Evolutionary conservation across 2,113 vertebrate genomes (phyloP).

Genomic region (Manacus vitellinus): DNA sequence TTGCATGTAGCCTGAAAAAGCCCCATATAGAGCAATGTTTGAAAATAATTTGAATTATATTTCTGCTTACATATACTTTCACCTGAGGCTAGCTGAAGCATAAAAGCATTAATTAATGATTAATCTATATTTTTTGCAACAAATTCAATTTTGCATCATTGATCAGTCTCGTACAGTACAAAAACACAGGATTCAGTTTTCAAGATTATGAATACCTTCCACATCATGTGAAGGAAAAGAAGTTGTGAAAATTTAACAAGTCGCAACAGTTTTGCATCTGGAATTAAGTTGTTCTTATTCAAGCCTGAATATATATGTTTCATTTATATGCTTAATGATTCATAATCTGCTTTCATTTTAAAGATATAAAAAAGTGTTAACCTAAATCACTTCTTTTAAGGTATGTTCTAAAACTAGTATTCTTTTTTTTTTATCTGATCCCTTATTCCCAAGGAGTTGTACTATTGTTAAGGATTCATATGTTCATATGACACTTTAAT

Average conservation of each 20-base stretch:
- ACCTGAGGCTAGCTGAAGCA: not conserved
- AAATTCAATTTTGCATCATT: not conserved
- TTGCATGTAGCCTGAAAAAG: not conserved
- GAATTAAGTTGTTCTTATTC: not conserved
- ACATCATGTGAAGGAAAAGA: not conserved
- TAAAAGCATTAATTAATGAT: constrained; percentile 15
- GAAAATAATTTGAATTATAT: constrained; percentile 33
- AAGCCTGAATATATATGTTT: not conserved
- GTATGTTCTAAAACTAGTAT: not conserved
- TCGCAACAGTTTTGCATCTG: not conserved
- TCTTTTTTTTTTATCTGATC: not conserved
- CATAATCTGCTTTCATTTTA: not conserved
- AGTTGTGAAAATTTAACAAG: not conserved
- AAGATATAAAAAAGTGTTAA: not conserved
- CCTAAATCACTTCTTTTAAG: not conserved
- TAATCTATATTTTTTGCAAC: not conserved
- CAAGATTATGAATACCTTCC: not conserved
- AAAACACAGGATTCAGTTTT: not conserved
- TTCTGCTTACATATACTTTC: constrained; percentile 3
- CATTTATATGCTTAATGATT: not conserved
- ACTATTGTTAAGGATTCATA: not conserved
- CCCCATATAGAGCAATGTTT: not conserved
- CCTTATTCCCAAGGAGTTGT: not conserved
- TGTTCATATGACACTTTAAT: not conserved
- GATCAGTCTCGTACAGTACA: not conserved